A percentile compares a stretch with the other conserved stretches of the same genome.
phyloP scores from a whole-genome alignment of 2,888 invertebrate species.

The Gymnocheta viridis region DNA sequence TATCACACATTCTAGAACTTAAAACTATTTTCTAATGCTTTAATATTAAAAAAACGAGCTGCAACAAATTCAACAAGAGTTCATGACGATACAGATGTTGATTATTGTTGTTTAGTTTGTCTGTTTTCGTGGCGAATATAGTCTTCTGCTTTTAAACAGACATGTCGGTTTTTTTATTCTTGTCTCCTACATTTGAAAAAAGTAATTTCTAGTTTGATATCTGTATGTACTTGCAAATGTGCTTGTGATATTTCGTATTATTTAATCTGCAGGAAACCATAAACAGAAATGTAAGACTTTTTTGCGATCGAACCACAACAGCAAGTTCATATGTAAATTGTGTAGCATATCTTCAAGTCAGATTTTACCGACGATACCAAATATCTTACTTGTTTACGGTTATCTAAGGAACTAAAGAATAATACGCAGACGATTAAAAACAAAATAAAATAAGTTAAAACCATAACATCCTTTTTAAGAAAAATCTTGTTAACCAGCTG shows the following conservation, averaged over 20 bases:
- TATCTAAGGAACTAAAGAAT: constrained; percentile 13
- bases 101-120: constrained; percentile 33
- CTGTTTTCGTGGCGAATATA: constrained; percentile 52
- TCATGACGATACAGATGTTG: constrained; percentile 29
- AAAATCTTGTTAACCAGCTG: constrained; percentile 67
- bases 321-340: neutral
- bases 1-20: constrained; percentile 50
- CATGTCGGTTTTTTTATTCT: constrained; percentile 71
- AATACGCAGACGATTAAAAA: constrained; percentile 5
- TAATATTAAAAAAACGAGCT: constrained; percentile 20
- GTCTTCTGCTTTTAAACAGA: constrained; percentile 75
- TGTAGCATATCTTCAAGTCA: neutral
- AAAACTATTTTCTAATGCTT: constrained; percentile 47
- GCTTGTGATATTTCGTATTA: neutral
- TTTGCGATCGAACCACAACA: neutral
- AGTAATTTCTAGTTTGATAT: neutral
- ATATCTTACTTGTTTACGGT: neutral
- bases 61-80: constrained; percentile 15
- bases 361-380: neutral
- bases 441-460: constrained; percentile 34
- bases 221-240: neutral
- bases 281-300: neutral
- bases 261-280: no score
- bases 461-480: constrained; percentile 64
- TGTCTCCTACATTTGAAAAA: neutral